Evolutionary conservation across 1,140 invertebrate genomes (phyloP).

Genomic region (Samia ricini): DNA sequence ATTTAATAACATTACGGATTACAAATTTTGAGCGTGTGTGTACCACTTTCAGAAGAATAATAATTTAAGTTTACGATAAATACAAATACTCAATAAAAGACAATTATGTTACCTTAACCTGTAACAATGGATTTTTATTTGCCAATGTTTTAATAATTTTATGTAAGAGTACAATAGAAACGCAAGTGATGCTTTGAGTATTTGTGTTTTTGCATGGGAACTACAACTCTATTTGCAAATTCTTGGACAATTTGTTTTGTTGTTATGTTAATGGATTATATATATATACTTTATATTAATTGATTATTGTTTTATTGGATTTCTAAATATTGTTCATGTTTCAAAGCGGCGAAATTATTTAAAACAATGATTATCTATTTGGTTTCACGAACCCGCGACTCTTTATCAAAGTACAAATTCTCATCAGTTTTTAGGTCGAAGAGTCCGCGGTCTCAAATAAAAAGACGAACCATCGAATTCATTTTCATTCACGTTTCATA

Average conservation of each 20-base stretch:
- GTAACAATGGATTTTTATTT: constrained; percentile 37
- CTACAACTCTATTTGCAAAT: constrained; percentile 30
- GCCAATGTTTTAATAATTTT: constrained; percentile 37
- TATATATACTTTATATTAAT: constrained; percentile 50
- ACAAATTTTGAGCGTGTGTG: constrained; percentile 6
- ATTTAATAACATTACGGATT: background rate
- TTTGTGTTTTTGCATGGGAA: constrained; percentile 55
- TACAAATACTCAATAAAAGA: constrained; percentile 68
- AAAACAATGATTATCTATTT: constrained; percentile 20
- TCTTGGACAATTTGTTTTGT: constrained; percentile 65
- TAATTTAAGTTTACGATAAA: constrained; percentile 48
- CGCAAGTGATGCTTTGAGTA: constrained; percentile 48
- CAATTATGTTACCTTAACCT: constrained; percentile 35
- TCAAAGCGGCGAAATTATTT: constrained; percentile 7
- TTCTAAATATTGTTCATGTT: background rate
- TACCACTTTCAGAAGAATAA: constrained; percentile 15
- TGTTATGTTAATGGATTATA: constrained; percentile 75
- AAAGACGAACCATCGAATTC: constrained; percentile 56
- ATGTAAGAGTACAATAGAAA: constrained; percentile 26
- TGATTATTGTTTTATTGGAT: constrained; percentile 53
- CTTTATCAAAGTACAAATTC: constrained; percentile 71
- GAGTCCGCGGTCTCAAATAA: constrained; percentile 40
- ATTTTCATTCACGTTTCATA: constrained; percentile 36
- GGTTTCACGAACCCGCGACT: constrained; percentile 23
- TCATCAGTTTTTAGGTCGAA: constrained; percentile 61